phyloP scores from a whole-genome alignment of 30 jellyfish, hydroid and myxozoan species.

The Chrysaora quinquecirrha region DNA sequence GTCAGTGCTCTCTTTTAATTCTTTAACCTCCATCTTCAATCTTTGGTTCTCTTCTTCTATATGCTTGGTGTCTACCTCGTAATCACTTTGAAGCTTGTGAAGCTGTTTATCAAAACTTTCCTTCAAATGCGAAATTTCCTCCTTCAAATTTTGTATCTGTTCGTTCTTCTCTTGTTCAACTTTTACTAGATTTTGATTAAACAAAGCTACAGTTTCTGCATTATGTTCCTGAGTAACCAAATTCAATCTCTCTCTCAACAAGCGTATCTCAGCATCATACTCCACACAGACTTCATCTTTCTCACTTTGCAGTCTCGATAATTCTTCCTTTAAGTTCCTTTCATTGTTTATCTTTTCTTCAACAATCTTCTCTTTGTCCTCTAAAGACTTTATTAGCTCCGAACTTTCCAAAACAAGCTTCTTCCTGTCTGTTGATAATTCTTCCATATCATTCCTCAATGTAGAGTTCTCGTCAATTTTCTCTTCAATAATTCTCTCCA shows the following conservation, averaged over 20 bases:
- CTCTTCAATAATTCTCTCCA: background rate
- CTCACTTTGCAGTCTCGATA: conserved; percentile 6
- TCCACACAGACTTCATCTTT: background rate
- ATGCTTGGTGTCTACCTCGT: conserved; percentile 56
- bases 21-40: conserved; percentile 22
- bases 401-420: background rate
- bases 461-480: background rate
- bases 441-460: conserved; percentile 6
- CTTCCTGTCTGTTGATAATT: background rate
- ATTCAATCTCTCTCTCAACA: conserved; percentile 50
- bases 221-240: conserved; percentile 30
- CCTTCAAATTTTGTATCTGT: conserved; percentile 52
- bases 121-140: conserved; percentile 49
- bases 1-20: conserved; percentile 29
- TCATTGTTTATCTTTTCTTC: conserved; percentile 1
- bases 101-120: conserved; percentile 55
- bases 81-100: conserved; percentile 60
- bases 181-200: conserved; percentile 46
- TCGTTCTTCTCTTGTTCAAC: conserved; percentile 54
- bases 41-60: conserved; percentile 70
- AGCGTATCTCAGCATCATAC: conserved; percentile 30
- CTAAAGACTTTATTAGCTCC: background rate
- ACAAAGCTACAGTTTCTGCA: conserved; percentile 43
- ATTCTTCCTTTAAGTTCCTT: background rate
- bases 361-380: background rate